These are phyloP conservation scores for Eublepharis macularius DNA, from an alignment of 2,113 vertebrate genomes.

Conservation along the genomic window DNA sequence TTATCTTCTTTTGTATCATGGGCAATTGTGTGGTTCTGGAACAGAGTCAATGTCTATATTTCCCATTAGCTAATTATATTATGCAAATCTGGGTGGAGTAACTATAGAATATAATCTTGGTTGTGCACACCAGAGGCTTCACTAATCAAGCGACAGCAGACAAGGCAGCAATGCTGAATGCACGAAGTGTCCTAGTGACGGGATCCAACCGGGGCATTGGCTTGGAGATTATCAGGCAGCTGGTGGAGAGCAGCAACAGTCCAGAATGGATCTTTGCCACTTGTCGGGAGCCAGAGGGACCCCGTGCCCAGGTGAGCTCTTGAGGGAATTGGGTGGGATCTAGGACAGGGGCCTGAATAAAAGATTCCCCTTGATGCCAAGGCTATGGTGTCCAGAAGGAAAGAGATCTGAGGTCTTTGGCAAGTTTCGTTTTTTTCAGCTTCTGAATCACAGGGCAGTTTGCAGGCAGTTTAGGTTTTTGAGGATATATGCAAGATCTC, in stretches of 20 bases:
- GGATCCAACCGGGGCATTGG: conserved; percentile 70
- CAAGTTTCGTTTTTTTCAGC: neutral
- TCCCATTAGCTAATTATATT: neutral
- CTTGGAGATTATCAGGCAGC: conserved; percentile 63
- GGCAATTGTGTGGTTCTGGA: neutral
- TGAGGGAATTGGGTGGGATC: too few species aligned
- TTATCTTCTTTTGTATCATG: too few species aligned
- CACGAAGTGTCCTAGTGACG: conserved; percentile 52
- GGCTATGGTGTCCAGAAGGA: too few species aligned
- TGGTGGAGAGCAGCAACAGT: conserved; percentile 15
- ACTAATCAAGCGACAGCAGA: fast-evolving
- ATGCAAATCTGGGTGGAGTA: neutral
- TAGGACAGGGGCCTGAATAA: neutral
- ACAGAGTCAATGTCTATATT: neutral
- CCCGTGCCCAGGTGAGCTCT: conserved; percentile 56
- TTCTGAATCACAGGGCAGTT: neutral
- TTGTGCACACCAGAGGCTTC: neutral
- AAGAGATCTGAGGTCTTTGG: neutral
- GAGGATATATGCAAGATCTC: too few species aligned
- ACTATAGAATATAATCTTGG: too few species aligned
- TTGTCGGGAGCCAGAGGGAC: conserved; percentile 63
- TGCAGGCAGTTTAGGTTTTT: too few species aligned
- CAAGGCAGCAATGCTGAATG: neutral
- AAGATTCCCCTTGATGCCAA: neutral
- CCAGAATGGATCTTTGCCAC: conserved; percentile 65